Evolutionary conservation across 2,888 invertebrate genomes (phyloP).

Genomic region (Dryomyza anilis): DNA sequence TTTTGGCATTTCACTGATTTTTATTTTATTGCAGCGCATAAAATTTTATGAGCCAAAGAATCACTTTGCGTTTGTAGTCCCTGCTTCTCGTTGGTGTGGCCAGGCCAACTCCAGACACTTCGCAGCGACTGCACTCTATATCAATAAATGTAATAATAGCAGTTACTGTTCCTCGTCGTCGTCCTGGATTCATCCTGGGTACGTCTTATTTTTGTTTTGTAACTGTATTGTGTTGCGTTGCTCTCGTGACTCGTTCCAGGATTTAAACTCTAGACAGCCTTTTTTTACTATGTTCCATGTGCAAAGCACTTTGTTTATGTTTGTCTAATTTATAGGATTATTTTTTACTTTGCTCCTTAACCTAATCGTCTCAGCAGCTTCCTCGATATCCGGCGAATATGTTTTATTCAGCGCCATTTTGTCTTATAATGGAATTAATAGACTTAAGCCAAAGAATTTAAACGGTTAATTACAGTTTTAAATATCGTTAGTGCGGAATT

Average conservation of each 20-base stretch:
- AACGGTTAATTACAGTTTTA: too few relatives aligned
- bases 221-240: not conserved
- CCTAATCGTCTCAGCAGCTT: too few relatives aligned
- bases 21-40: slow-evolving; percentile 43
- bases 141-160: slow-evolving; percentile 12
- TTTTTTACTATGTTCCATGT: too few relatives aligned
- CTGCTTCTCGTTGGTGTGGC: not conserved
- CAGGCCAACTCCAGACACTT: not conserved
- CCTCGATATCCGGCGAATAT: not conserved
- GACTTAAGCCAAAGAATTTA: too few relatives aligned
- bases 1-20: slow-evolving; percentile 39
- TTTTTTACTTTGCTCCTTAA: not conserved
- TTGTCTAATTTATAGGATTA: slow-evolving; percentile 13
- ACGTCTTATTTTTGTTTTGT: not conserved
- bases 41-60: slow-evolving; percentile 38
- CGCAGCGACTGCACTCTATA: slow-evolving; percentile 7
- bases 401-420: slow-evolving; percentile 10
- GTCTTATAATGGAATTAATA: slow-evolving; percentile 16
- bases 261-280: not conserved
- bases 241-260: not conserved
- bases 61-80: slow-evolving; percentile 15
- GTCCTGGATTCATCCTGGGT: not conserved
- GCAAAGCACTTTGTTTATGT: slow-evolving; percentile 7
- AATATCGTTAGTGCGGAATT: too few relatives aligned
- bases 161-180: not conserved